Percentiles rank a stretch among this genome's conserved stretches.
These are phyloP conservation scores for Itoplectis maculator DNA, from an alignment of 2,888 invertebrate species.

Conservation along the genomic window DNA sequence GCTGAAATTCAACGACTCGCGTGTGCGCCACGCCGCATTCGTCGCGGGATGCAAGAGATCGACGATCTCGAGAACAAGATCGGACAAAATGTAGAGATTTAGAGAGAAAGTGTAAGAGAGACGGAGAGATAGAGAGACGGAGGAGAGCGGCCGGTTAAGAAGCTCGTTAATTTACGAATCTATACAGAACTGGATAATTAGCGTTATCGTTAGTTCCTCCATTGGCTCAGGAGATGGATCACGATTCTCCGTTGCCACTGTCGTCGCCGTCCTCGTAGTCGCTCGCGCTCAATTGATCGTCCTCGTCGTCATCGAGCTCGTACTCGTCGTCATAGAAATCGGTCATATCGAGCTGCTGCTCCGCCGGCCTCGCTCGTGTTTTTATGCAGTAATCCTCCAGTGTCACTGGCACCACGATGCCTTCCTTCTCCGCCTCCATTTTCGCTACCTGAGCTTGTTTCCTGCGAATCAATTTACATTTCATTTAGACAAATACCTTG, in stretches of 20 bases:
- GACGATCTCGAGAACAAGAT: constrained; percentile 25
- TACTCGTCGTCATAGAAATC: constrained; percentile 99
- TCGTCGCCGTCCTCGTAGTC: constrained; percentile 93
- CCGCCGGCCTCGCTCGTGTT: constrained; percentile 94
- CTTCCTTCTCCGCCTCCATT: constrained; percentile 97
- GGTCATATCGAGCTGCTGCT: constrained; percentile 94
- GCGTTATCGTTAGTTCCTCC: constrained; percentile 66
- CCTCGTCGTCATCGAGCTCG: constrained; percentile 91
- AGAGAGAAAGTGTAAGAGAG: constrained; percentile 39
- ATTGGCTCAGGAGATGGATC: constrained; percentile 85
- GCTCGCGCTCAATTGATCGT: constrained; percentile 89
- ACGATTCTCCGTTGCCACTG: constrained; percentile 96
- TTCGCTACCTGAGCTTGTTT: constrained; percentile 98
- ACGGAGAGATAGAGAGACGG: constrained; percentile 43
- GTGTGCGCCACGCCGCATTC: not conserved
- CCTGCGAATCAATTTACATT: constrained; percentile 85
- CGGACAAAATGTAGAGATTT: not conserved
- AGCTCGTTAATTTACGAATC: constrained; percentile 81
- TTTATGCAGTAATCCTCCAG: constrained; percentile 99
- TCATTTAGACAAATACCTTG: too few species aligned
- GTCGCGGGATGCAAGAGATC: constrained; percentile 18
- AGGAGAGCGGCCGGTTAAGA: constrained; percentile 78
- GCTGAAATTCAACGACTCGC: constrained; percentile 51
- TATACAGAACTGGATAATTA: constrained; percentile 80
- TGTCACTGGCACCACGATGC: constrained; percentile 98